Base-by-base conservation (phyloP, 2,888 invertebrate genomes). In the Masnerella sp. region DNA sequence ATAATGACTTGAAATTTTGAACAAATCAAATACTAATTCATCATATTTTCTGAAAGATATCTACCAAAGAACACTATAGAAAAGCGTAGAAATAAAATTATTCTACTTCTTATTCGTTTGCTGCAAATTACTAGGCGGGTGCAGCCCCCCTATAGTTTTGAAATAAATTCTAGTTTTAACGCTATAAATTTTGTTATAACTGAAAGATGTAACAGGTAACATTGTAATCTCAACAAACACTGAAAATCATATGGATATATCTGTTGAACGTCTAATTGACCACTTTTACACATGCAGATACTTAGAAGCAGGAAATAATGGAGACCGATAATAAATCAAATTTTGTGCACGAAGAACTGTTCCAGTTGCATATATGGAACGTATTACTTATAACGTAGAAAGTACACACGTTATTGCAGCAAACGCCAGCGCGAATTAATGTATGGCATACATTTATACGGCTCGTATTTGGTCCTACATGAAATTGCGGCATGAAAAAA, bases 321-420 rank as follows among this genome's bases (percentile, higher is more conserved):
- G 62, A 36, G 70, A 49, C 65, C 65, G 72, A 36, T 65, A 72
- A 69, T 76, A 74, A 77, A 77, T 75, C 75, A 77, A 74, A 75
- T 70, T 67, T 72, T 49, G 65, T 56, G 56, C 72, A 71, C 67
- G 77, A 62, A 69, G 70, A 75, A 74, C 51, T 62, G 77, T 64
- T 74, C 74, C 73, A 77, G 74, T 77, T 77, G 69, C 77, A 77
- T 77, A 67, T 67, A 67, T 64, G 74, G 65, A 70, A 74, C 70
- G 68, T 65, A 69, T 74, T 70, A 42, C 73, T 69, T 69, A 72
- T 71, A 72, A 74, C 59, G 74, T 75, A 77, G 76, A 77, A 77
- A 77, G 74, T 75, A 72, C 65, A 65, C 65, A 65, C 58, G 70
- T 70, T 70, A 70, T 64, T 58, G 64, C 70, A 58, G 36, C 64